Base-by-base conservation (phyloP, 2,888 invertebrate species). In the Pammene aurita region DNA sequence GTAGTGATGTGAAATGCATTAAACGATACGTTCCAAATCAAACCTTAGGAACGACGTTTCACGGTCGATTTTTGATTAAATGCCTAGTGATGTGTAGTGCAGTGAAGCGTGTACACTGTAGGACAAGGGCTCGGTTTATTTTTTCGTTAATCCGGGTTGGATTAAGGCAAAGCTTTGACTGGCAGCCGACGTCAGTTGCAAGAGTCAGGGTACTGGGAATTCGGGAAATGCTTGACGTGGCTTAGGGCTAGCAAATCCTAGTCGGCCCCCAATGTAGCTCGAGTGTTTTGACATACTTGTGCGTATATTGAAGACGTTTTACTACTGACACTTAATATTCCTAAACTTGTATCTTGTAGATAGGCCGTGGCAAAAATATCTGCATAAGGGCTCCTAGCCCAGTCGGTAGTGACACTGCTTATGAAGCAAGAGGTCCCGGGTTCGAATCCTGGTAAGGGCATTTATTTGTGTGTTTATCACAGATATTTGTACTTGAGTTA, bases 161-260 rank as follows among this genome's bases (percentile, higher is more conserved):
- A 91, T 92, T 91, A 92, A n/a, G 88, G 86, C 85, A 89, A 90
- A 90, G 89, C 84, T 90, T 89, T 92, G 92, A 92, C 88, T 91
- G 92, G 91, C 92, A 91, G 92, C 88, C 88, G 89, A 81, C 89
- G 90, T 91, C 90, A 87, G 86, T 82, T 84, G 88, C 91, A 89
- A 83, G 73, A 73, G 80, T 79, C 76, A 79, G 77, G 77, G 77
- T 76, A 64, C 63, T 63, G 63, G 55, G 67, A 68, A 68, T 68
- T 69, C 69, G 56, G 57, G 58, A 66, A 66, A 26, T 44, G 38
- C 34, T 50, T 18, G 48, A 44, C 60, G 52, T 62, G 63, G 63
- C 62, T 62, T 52, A 62, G 68, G 63, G 66, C 42, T 61, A 61
- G 60, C 60, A 60, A 67, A 61, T 61, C 54, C 52, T 55, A 34